Evolutionary conservation across 2,888 invertebrate species (phyloP).

Genomic region (Bimastos eiseni): DNA sequence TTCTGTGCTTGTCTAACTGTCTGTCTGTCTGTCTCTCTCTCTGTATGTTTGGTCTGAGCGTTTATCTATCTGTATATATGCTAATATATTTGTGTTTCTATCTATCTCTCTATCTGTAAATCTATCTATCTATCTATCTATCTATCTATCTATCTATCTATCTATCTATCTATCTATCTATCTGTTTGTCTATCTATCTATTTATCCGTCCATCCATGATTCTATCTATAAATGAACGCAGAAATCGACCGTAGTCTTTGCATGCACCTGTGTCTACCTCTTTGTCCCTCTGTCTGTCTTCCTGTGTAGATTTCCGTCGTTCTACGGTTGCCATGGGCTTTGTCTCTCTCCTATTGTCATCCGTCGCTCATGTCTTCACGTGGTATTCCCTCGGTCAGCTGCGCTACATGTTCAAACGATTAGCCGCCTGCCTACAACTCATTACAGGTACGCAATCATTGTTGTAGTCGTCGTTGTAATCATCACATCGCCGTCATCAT

Average conservation of each 20-base stretch:
- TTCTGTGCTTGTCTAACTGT: neutral
- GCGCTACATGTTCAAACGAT: constrained; percentile 40
- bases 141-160: too few species aligned
- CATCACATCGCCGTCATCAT: neutral
- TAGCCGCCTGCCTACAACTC: constrained; percentile 35
- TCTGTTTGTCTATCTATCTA: too few species aligned
- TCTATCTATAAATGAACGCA: too few species aligned
- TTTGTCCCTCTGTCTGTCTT: neutral
- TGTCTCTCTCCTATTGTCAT: constrained; percentile 34
- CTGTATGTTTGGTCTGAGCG: neutral
- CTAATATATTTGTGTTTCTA: neutral
- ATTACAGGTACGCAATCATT: constrained; percentile 36
- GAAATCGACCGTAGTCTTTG: neutral
- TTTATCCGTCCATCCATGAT: too few species aligned
- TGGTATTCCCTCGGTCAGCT: constrained; percentile 38
- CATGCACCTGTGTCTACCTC: neutral
- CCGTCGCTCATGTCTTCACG: constrained; percentile 33
- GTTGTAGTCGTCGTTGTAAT: neutral
- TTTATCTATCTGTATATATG: too few species aligned
- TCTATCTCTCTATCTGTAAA: too few species aligned
- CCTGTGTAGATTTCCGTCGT: constrained; percentile 33
- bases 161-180: too few species aligned
- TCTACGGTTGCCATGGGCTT: constrained; percentile 38
- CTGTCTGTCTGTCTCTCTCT: neutral
- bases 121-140: too few species aligned